Evolutionary conservation across 2,113 vertebrate genomes (phyloP), one percentile per base, ranked within the genome.

Genomic region (Nothocercus nigrocapillus): DNA sequence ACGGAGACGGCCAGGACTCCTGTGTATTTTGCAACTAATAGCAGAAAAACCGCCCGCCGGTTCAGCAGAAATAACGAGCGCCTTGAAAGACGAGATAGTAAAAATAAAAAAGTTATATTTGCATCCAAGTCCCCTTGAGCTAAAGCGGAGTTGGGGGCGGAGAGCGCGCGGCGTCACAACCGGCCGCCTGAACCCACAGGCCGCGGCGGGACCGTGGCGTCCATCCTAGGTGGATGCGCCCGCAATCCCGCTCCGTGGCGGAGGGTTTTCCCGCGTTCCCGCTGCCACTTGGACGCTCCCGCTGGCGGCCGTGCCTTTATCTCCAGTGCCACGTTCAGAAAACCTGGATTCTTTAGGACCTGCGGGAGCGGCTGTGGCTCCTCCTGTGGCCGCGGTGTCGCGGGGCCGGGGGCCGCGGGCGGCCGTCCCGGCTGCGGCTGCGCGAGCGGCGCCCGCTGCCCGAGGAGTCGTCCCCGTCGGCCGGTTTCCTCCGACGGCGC

Each of bases 401-500:
- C 5, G 97, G 96, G 89, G 97, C 91, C 1, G 95, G 94, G 83
- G 95, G 97, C 75, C 77, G 94, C 63, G 88, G 86, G 10, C 77
- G 95, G 16, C 86, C 19, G 3, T 81, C 78, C 16, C 80, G 6
- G 73, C 83, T 93, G 2, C 97, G 96, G 82, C 53, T 91, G 89
- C 59, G 94, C 38, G 69, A 93, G 82, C 91, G 97, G 97, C 94
- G 3, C 64, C 88, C 90, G 90, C 98, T 94, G 11, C 91, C 93
- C 25, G 96, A 96, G 19, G 97, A 97, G 7, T 54, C 27, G 8
- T 54, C 27, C 53, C 4, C 7, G 7, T 28, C 53, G 14, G 13
- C 53, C 8, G 53, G 13, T 85, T 98, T 98, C 97, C 96, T 97
- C 45, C 91, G 27, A 42, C 63, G 96, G 3, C 63, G 97, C 91